These are phyloP conservation scores for Pardalotus punctatus DNA, from an alignment of 2,113 vertebrate genomes.

Conservation along the genomic window DNA sequence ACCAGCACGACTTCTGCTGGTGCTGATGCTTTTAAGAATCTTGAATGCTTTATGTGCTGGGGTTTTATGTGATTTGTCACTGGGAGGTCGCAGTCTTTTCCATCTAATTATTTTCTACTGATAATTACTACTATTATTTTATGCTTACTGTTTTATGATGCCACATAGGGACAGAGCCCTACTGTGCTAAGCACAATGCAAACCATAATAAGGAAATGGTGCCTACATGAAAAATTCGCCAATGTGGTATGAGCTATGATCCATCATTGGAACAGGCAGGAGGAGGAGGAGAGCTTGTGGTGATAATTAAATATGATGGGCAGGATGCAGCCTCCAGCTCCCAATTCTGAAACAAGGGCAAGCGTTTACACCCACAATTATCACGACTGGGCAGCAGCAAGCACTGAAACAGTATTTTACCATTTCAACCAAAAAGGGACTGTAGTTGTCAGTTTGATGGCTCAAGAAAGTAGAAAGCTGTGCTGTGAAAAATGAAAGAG, in stretches of 20 bases:
- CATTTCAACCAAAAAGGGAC: not conserved
- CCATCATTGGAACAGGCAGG: not conserved
- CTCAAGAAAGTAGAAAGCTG: not conserved
- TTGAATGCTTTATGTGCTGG: not conserved
- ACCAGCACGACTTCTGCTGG: not conserved
- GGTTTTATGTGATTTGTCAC: conserved; percentile 6
- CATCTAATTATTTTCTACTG: conserved; percentile 44
- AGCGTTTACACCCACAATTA: not conserved
- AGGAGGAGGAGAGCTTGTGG: not conserved
- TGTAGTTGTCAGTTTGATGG: not conserved
- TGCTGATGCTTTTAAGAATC: conserved; percentile 4
- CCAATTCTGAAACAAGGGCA: not conserved
- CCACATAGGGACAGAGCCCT: conserved; percentile 6
- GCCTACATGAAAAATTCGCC: not conserved
- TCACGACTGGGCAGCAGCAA: not conserved
- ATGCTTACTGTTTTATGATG: conserved; percentile 13
- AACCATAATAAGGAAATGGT: not conserved
- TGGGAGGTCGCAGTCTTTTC: conserved; percentile 32
- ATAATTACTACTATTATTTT: conserved; percentile 48
- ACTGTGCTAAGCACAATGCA: not conserved
- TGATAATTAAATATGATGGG: not conserved
- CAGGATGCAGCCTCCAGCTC: not conserved
- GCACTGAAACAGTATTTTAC: not conserved
- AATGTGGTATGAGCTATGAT: not conserved
- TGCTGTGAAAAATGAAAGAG: not conserved